Evolutionary conservation across 1,140 invertebrate genomes (phyloP), one percentile per base, ranked within the genome.

Genomic region (Cotesia typhae): DNA sequence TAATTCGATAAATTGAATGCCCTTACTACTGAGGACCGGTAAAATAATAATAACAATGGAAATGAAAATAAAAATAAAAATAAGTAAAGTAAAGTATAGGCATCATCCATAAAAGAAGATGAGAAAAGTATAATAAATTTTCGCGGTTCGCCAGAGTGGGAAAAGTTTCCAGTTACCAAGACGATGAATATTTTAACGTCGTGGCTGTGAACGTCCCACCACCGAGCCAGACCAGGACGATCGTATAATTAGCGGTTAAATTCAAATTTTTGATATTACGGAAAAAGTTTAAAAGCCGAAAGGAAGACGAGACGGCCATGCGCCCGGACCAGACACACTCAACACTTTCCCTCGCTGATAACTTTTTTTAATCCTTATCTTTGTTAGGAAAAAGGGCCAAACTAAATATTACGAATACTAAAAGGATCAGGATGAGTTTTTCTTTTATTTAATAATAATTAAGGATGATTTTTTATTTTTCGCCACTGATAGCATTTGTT

Each of bases 251-350:
- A 82, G 80, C 80, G 81, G 80, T 84, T 83, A 82, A 84, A 84
- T 84, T 84, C 82, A 84, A 83, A 84, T 83, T 83, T 80, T 69
- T 78, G 78, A 82, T 84, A 84, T 82, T 82, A 81, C 79, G 79
- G 79, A 84, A 84, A 83, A 81, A 76, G 75, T 76, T 76, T 76
- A 72, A 72, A 72, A 72, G 71, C 64, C 71, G 66, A 67, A 28
- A 64, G 60, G 71, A 41, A 67, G 71, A 41, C 6, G 68, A 67
- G 53, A 12, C 59, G 10, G n/a, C 57, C 20, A 14, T 59, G 17
- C 20, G 57, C 57, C 17, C 6, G 41, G 10, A 5, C 7, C 20
- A 7, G 7, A 59, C 20, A 59, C 57, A 20, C 9, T 20, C 52
- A 52, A 68, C 36, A 68, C 70, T 65, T 59, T 59, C 28, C 28